These are phyloP conservation scores for Crioceris asparagi DNA, from an alignment of 2,888 invertebrate species.

Conservation along the genomic window DNA sequence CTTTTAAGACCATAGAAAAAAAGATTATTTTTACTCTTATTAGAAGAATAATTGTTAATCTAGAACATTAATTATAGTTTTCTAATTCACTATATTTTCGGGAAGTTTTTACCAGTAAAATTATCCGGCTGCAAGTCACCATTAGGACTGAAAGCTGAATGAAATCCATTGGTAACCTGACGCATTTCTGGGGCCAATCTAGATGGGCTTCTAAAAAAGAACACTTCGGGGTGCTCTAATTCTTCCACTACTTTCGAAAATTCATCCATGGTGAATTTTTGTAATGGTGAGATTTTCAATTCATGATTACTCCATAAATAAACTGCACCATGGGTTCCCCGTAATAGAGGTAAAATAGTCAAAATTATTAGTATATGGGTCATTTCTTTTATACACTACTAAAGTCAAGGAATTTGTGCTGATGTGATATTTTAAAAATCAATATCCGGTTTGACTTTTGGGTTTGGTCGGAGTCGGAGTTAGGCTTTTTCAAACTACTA, in stretches of 20 bases:
- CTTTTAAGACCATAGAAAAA: background rate
- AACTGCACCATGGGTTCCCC: conserved; percentile 20
- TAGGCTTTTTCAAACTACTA: no score
- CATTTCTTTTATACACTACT: no score
- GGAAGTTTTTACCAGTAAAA: conserved; percentile 26
- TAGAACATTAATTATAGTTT: no score
- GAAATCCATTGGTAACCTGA: conserved; percentile 24
- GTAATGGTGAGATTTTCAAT: conserved; percentile 30
- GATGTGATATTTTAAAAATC: no score
- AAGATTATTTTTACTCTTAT: conserved; percentile 1
- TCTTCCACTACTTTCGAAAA: conserved; percentile 25
- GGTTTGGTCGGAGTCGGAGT: no score
- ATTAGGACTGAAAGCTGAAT: conserved; percentile 32
- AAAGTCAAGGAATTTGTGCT: no score
- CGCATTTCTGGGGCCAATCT: conserved; percentile 25
- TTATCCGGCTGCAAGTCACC: conserved; percentile 28
- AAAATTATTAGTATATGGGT: no score
- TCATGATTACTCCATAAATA: conserved; percentile 28
- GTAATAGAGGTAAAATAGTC: no score
- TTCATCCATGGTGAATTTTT: conserved; percentile 29
- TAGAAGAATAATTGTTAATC: background rate
- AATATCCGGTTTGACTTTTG: no score
- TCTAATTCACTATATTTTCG: no score
- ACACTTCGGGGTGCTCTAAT: conserved; percentile 28
- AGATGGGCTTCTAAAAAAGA: conserved; percentile 27